Evolutionary conservation across 23 tunicate species (phyloP).

Genomic region (Phallusia fumigata): DNA sequence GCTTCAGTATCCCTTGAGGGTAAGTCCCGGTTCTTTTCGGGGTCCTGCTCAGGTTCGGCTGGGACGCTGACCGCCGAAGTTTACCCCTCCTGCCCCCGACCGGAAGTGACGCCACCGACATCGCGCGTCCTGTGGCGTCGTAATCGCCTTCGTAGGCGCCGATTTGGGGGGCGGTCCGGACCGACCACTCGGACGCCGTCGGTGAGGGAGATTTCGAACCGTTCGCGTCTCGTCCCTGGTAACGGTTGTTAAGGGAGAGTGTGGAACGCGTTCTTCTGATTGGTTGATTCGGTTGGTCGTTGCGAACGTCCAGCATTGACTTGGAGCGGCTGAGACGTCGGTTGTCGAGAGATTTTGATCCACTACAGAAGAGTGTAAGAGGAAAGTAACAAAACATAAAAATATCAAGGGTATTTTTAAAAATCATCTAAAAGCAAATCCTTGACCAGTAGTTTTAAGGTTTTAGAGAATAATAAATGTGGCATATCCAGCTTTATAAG

Average conservation of each 20-base stretch:
- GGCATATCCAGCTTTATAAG: too few species aligned
- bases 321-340: constrained; percentile 29
- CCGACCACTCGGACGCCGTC: constrained; percentile 74
- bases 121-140: constrained; percentile 14
- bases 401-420: too few species aligned
- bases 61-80: constrained; percentile 62
- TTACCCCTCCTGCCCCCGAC: constrained; percentile 39
- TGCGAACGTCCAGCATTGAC: constrained; percentile 66
- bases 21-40: constrained; percentile 42
- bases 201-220: constrained; percentile 46
- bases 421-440: too few species aligned
- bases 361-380: background rate
- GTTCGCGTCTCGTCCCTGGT: constrained; percentile 1
- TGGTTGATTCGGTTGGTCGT: constrained; percentile 19
- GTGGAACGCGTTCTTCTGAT: constrained; percentile 65
- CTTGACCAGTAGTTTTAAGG: too few species aligned
- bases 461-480: too few species aligned
- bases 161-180: constrained; percentile 79
- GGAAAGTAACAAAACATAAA: background rate
- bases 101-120: constrained; percentile 60
- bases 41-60: constrained; percentile 43
- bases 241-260: constrained; percentile 17
- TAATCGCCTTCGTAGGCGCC: constrained; percentile 17
- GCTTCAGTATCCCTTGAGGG: constrained; percentile 90
- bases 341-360: background rate